Evolutionary conservation across 2,797 vertebrate genomes (phyloP).

Genomic region (Apogon talboti): DNA sequence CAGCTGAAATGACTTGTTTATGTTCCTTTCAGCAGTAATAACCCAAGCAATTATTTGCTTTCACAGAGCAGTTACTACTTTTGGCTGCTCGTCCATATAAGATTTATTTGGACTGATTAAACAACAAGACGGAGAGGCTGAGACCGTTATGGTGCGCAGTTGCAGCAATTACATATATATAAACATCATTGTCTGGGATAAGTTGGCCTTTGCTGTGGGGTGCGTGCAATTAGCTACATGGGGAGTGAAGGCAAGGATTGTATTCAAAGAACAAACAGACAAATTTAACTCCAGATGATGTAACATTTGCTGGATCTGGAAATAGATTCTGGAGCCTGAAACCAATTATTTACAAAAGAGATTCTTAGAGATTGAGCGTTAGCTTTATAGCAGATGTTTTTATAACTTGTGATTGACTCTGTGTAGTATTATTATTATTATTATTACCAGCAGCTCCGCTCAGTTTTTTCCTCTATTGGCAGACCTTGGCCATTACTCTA

Average conservation of each 20-base stretch:
- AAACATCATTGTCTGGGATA: constrained; percentile 70
- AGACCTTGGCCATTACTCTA: constrained; percentile 39
- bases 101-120: constrained; percentile 74
- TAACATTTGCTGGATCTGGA: constrained; percentile 67
- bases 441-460: constrained; percentile 69
- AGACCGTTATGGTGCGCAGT: constrained; percentile 44
- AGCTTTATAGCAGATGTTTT: constrained; percentile 76
- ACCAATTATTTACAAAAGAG: constrained; percentile 73
- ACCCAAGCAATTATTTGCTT: constrained; percentile 71
- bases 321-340: constrained; percentile 73
- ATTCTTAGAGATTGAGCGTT: constrained; percentile 64
- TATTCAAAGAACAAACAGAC: constrained; percentile 68
- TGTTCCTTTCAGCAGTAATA: constrained; percentile 74
- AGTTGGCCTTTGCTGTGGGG: constrained; percentile 59
- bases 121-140: constrained; percentile 56
- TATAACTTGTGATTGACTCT: constrained; percentile 68
- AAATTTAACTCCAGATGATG: constrained; percentile 70
- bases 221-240: constrained; percentile 58
- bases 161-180: constrained; percentile 61
- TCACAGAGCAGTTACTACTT: constrained; percentile 66
- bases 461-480: constrained; percentile 44
- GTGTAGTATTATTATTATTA: constrained; percentile 23
- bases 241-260: constrained; percentile 53
- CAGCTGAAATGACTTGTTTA: constrained; percentile 74
- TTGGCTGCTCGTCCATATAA: constrained; percentile 50